Percentiles rank a stretch among this genome's conserved stretches.
Conservation (phyloP, 2,797 vertebrate genomes). For the Pygocentrus nattereri region DNA sequence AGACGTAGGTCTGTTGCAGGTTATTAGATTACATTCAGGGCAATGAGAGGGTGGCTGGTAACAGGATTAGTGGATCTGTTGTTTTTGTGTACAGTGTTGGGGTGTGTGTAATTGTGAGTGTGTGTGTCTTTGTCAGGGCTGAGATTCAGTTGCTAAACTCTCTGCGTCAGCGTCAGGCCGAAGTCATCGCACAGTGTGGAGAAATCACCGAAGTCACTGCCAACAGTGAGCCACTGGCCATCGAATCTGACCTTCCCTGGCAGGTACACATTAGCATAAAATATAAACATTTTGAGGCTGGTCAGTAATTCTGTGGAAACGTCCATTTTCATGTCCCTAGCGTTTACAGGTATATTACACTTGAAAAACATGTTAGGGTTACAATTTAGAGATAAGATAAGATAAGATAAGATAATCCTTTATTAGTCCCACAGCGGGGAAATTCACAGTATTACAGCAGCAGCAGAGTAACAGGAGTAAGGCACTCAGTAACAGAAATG, state of each 20-base stretch:
- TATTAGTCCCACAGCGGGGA: too few species aligned
- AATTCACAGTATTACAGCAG: too few species aligned
- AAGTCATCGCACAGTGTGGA: conserved; percentile 67
- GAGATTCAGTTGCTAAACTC: conserved; percentile 71
- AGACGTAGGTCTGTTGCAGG: conserved; percentile 72
- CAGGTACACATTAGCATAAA: conserved; percentile 78
- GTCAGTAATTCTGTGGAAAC: too few species aligned
- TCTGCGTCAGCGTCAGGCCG: conserved; percentile 75
- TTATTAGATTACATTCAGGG: conserved; percentile 72
- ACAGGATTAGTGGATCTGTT: conserved; percentile 69
- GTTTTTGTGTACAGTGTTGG: conserved; percentile 52
- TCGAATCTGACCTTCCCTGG: conserved; percentile 63
- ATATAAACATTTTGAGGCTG: too few species aligned
- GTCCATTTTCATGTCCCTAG: too few species aligned
- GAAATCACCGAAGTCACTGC: conserved; percentile 70
- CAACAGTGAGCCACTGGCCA: conserved; percentile 59
- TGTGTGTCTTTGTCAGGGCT: conserved; percentile 61
- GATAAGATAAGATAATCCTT: too few species aligned
- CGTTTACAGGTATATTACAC: too few species aligned
- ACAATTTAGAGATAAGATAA: too few species aligned
- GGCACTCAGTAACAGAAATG: too few species aligned
- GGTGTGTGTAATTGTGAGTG: conserved; percentile 45
- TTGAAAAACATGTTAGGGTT: too few species aligned
- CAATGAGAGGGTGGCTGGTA: conserved; percentile 79
- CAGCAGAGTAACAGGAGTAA: too few species aligned